Percentiles rank a stretch among this genome's conserved stretches.
These are phyloP conservation scores for Unio pictorum DNA, from an alignment of 2,888 invertebrate species.

Conservation along the genomic window DNA sequence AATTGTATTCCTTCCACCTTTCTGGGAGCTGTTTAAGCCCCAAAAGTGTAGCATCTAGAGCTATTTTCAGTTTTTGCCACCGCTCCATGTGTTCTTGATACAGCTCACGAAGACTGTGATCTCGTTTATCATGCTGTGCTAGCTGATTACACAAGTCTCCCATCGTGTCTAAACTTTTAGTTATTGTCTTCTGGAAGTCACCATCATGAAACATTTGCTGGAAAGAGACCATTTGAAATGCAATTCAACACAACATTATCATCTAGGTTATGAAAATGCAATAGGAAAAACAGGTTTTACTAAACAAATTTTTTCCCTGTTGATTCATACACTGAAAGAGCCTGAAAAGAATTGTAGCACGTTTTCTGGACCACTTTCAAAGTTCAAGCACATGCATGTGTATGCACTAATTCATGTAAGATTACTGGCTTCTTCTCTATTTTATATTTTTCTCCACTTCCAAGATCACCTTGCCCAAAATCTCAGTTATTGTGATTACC, in stretches of 20 bases:
- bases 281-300: no score
- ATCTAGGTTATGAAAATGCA: not conserved
- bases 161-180: constrained; percentile 84
- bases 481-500: no score
- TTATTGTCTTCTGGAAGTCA: constrained; percentile 56
- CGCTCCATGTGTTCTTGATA: constrained; percentile 81
- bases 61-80: constrained; percentile 82
- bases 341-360: not conserved
- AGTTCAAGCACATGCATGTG: no score
- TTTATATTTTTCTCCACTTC: no score
- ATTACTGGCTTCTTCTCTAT: no score
- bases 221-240: constrained; percentile 2
- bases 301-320: no score
- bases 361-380: no score
- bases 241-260: no score
- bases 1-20: constrained; percentile 89
- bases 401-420: no score
- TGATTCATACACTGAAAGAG: no score
- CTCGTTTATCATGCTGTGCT: constrained; percentile 79
- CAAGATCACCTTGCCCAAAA: no score
- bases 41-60: constrained; percentile 81
- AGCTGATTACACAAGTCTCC: constrained; percentile 82
- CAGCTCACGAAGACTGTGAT: constrained; percentile 78
- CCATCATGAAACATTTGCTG: constrained; percentile 68
- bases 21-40: constrained; percentile 89